Percentiles rank a stretch among this genome's conserved stretches.
These are phyloP conservation scores for Sarcoramphus papa DNA, from an alignment of 2,797 vertebrate genomes.

Conservation along the genomic window DNA sequence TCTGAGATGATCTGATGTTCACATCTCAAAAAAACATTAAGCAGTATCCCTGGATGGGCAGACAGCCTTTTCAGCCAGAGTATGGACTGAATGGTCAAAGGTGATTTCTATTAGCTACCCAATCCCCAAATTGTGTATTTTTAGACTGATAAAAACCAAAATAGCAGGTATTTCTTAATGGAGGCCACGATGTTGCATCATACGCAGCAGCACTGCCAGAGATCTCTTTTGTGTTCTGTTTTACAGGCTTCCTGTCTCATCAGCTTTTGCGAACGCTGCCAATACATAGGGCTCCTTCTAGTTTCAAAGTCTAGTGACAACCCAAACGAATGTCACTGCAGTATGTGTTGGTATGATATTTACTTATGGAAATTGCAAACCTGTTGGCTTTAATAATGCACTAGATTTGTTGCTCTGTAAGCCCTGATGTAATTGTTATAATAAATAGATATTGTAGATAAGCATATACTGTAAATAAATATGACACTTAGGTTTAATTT, in stretches of 20 bases:
- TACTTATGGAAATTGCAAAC: neutral
- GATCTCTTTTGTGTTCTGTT: neutral
- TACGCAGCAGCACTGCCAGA: neutral
- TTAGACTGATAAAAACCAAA: neutral
- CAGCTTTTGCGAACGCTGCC: neutral
- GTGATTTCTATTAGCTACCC: neutral
- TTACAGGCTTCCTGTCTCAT: neutral
- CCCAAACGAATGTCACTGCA: neutral
- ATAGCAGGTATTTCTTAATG: neutral
- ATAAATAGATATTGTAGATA: neutral
- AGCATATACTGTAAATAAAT: constrained; percentile 3
- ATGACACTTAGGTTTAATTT: neutral
- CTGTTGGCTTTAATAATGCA: neutral
- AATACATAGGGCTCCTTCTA: neutral
- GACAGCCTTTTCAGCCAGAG: neutral
- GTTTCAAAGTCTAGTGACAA: neutral
- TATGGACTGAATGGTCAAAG: neutral
- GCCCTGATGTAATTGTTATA: neutral
- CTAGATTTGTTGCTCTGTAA: neutral
- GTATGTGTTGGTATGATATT: neutral
- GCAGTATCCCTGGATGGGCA: neutral
- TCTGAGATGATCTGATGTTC: neutral
- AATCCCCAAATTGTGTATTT: neutral
- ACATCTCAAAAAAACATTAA: neutral
- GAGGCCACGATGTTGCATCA: neutral